Evolutionary conservation across 1,140 invertebrate genomes (phyloP).

Genomic region (Drosophila jambulina): DNA sequence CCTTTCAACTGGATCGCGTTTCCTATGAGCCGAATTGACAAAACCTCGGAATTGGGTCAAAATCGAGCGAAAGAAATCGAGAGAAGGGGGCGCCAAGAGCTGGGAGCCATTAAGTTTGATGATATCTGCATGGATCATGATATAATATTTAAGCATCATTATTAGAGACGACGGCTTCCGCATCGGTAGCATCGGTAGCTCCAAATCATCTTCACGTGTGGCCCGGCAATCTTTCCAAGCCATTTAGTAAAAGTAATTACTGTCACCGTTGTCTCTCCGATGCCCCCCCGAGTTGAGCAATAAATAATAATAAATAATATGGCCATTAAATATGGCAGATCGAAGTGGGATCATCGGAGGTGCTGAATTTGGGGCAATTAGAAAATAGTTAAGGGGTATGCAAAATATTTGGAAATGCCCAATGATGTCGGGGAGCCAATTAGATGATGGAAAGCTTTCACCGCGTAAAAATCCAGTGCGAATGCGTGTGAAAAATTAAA

Average conservation of each 20-base stretch:
- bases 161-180: slow-evolving; percentile 57
- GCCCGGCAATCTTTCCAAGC: slow-evolving; percentile 38
- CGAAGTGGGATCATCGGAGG: slow-evolving; percentile 14
- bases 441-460: slow-evolving; percentile 67
- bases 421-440: slow-evolving; percentile 20
- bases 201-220: slow-evolving; percentile 64
- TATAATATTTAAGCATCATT: slow-evolving; percentile 58
- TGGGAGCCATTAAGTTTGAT: slow-evolving; percentile 43
- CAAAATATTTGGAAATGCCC: slow-evolving; percentile 48
- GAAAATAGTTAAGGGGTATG: slow-evolving; percentile 42
- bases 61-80: slow-evolving; percentile 33
- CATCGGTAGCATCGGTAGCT: slow-evolving; percentile 36
- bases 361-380: slow-evolving; percentile 59
- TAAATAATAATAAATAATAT: slow-evolving; percentile 64
- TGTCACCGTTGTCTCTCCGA: slow-evolving; percentile 60
- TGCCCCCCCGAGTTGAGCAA: slow-evolving; percentile 49
- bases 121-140: slow-evolving; percentile 55
- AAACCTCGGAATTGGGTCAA: slow-evolving; percentile 52
- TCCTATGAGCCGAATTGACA: slow-evolving; percentile 46
- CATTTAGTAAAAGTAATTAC: slow-evolving; percentile 75
- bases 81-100: slow-evolving; percentile 33
- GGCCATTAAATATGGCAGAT: slow-evolving; percentile 29
- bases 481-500: slow-evolving; percentile 65
- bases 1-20: slow-evolving; percentile 49
- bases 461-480: slow-evolving; percentile 30